Evolutionary conservation across 2,797 vertebrate genomes (phyloP).

Genomic region (Lagothrix lagotricha): DNA sequence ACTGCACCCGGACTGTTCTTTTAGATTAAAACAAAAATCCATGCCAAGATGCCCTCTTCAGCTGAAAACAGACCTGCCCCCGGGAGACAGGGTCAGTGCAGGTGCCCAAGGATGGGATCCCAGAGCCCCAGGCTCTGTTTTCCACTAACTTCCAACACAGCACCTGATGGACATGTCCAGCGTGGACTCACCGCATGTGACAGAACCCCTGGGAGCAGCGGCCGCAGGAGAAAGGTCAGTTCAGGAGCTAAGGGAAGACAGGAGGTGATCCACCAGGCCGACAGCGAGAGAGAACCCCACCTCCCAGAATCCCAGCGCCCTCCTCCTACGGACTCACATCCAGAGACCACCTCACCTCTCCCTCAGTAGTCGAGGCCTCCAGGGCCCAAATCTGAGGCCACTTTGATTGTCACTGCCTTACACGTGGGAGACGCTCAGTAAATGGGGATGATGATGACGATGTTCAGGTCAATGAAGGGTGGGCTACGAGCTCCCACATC

Average conservation of each 20-base stretch:
- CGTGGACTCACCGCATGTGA: accelerated
- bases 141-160: not conserved
- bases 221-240: not conserved
- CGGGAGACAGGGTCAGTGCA: accelerated
- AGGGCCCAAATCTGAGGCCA: not conserved
- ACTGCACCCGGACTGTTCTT: not conserved
- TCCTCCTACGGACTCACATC: not conserved
- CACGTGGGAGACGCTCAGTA: not conserved
- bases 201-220: not conserved
- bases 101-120: not conserved
- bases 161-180: not conserved
- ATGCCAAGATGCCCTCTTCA: not conserved
- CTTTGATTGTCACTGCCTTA: not conserved
- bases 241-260: not conserved
- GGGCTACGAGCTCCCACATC: not conserved
- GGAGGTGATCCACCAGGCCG: not conserved
- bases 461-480: not conserved
- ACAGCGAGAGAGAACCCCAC: not conserved
- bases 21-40: not conserved
- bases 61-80: not conserved
- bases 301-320: not conserved
- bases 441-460: not conserved
- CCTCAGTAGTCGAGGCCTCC: not conserved
- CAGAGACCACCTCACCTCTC: not conserved
- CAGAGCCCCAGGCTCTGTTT: not conserved